phyloP scores from a whole-genome alignment of 1,140 invertebrate species.

The Drosophila nigromelanica region DNA sequence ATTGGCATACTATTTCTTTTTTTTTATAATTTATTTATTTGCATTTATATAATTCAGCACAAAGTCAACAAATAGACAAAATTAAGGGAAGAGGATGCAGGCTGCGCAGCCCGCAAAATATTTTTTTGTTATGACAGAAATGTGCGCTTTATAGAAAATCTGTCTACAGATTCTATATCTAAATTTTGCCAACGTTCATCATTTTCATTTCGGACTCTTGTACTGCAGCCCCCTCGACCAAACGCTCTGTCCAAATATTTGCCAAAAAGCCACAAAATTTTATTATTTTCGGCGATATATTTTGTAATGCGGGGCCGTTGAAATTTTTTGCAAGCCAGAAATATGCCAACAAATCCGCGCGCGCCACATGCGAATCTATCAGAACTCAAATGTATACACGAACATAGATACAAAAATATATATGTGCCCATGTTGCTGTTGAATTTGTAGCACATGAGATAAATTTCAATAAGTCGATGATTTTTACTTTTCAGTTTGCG shows the following conservation, averaged over 20 bases:
- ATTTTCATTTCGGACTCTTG: constrained; percentile 33
- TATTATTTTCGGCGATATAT: constrained; percentile 66
- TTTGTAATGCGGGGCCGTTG: constrained; percentile 64
- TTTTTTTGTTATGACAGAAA: constrained; percentile 80
- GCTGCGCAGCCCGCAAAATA: constrained; percentile 39
- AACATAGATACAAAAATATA: constrained; percentile 8
- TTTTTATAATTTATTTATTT: constrained; percentile 74
- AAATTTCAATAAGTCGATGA: constrained; percentile 37
- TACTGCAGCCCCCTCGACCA: not conserved
- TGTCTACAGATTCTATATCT: constrained; percentile 38
- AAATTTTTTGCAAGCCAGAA: constrained; percentile 37
- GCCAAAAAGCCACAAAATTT: constrained; percentile 63
- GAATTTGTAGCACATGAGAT: constrained; percentile 7
- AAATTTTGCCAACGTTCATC: constrained; percentile 49
- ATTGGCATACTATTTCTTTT: constrained; percentile 16
- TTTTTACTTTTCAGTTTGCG: constrained; percentile 34
- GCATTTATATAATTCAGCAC: constrained; percentile 68
- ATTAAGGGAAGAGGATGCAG: not conserved
- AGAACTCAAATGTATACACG: constrained; percentile 10
- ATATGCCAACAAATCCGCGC: constrained; percentile 38
- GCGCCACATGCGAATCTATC: constrained; percentile 48
- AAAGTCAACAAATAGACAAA: constrained; percentile 6
- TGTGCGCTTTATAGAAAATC: constrained; percentile 52
- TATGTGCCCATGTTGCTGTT: not conserved
- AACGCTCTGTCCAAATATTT: constrained; percentile 60